These are phyloP conservation scores for Hemicrepidius hirtus DNA, from an alignment of 2,888 invertebrate species.

Conservation along the genomic window DNA sequence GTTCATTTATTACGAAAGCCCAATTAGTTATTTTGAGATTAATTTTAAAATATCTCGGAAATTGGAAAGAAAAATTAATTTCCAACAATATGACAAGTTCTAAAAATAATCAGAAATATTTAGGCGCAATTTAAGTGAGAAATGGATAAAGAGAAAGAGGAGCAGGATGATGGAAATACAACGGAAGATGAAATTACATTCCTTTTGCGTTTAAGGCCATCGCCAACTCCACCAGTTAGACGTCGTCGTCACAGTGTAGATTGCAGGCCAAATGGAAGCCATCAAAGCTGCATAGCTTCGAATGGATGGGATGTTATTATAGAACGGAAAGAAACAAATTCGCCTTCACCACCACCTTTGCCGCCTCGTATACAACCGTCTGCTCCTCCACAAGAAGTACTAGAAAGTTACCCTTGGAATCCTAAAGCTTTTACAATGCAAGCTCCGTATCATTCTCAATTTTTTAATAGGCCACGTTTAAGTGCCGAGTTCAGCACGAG, in stretches of 20 bases:
- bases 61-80: constrained; percentile 9
- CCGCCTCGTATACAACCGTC: constrained; percentile 64
- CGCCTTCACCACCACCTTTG: constrained; percentile 46
- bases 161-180: constrained; percentile 45
- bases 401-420: constrained; percentile 55
- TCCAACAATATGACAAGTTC: not conserved
- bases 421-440: constrained; percentile 53
- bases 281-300: constrained; percentile 37
- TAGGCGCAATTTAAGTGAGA: not conserved
- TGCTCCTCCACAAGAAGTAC: constrained; percentile 66
- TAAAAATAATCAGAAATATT: constrained; percentile 13
- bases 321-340: constrained; percentile 59
- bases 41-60: constrained; percentile 20
- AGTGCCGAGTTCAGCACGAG: constrained; percentile 50
- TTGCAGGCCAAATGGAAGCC: constrained; percentile 48
- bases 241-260: constrained; percentile 60
- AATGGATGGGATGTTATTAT: constrained; percentile 68
- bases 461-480: constrained; percentile 33
- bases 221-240: constrained; percentile 67
- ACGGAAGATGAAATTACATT: constrained; percentile 69
- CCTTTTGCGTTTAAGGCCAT: constrained; percentile 67
- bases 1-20: not conserved
- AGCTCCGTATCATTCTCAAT: constrained; percentile 32
- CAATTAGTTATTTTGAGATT: constrained; percentile 11
- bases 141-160: constrained; percentile 28